Base-by-base conservation (phyloP, 2,797 vertebrate genomes). In the Muscicapa comitata region DNA sequence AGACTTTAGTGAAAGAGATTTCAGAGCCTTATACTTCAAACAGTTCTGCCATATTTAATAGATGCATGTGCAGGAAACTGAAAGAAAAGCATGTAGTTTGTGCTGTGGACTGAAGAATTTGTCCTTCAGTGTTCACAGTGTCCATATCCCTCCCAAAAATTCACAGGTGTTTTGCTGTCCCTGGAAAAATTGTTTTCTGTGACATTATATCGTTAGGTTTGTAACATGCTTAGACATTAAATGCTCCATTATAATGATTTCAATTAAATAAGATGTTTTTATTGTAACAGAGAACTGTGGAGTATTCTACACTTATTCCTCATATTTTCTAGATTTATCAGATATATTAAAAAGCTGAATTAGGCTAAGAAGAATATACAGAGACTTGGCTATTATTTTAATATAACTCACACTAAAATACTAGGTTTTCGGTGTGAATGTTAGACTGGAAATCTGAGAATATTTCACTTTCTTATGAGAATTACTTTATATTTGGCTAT, bases 201-300 rank as follows among this genome's bases (percentile, higher is more conserved):
- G 58, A 21, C 17, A 8, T 65, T 40, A 11, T 51, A 37, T 70
- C 19, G 8, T 79, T 86, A 53, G 20, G 42, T 93, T 71, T 86
- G 68, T 80, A 74, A 67, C n/a, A n/a, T 28, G 7, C 11, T 54
- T 62, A 62, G 63, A 33, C 25, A 37, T 68, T 0, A 85, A 84
- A 43, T 35, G 1, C 0, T 77, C 54, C 0, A 1, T 59, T 78
- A 8, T 55, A 73, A 59, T 70, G 1, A 47, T 68, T 88, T 65
- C 42, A 62, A 4, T 77, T 78, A 92, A 70, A 76, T 79, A 57
- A 61, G 77, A 68, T 23, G 3, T 18, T 18, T 58, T 78, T 37
- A 20, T 62, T 0, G 0, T 75, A 31, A 55, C 10, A 45, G 45
- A 57, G 38, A 79, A 19, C 14, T 70, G 13, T 8, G 2, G 61